Percentiles rank a stretch among this genome's conserved stretches.
Evolutionary conservation across 2,888 invertebrate species (phyloP).

Genomic region (Autographa pulchrina): DNA sequence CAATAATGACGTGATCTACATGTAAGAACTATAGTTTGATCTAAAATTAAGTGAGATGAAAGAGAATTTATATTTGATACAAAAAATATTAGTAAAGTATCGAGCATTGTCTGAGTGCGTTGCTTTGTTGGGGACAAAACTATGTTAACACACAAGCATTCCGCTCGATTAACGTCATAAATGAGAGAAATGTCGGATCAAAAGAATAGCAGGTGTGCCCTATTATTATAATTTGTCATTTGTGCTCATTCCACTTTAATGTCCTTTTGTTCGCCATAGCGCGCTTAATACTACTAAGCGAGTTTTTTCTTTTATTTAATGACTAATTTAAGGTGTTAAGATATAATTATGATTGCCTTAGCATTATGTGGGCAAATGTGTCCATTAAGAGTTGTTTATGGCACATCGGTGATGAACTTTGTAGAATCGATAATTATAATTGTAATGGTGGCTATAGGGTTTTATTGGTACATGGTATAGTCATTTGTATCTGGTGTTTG

Average conservation of each 20-base stretch:
- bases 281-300: slow-evolving; percentile 74
- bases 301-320: slow-evolving; percentile 64
- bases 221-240: slow-evolving; percentile 88
- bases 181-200: slow-evolving; percentile 89
- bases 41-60: slow-evolving; percentile 89
- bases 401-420: slow-evolving; percentile 42
- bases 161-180: slow-evolving; percentile 88
- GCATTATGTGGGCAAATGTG: slow-evolving; percentile 60
- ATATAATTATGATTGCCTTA: slow-evolving; percentile 57
- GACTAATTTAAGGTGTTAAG: slow-evolving; percentile 66
- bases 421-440: slow-evolving; percentile 48
- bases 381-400: slow-evolving; percentile 59
- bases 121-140: slow-evolving; percentile 84
- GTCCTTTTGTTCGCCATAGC: slow-evolving; percentile 73
- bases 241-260: slow-evolving; percentile 78
- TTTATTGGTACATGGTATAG: slow-evolving; percentile 29
- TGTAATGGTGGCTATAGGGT: slow-evolving; percentile 38
- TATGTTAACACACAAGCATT: slow-evolving; percentile 84
- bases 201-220: slow-evolving; percentile 89
- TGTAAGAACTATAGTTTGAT: slow-evolving; percentile 87
- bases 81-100: slow-evolving; percentile 86
- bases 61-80: slow-evolving; percentile 85
- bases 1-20: slow-evolving; percentile 87
- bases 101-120: slow-evolving; percentile 82
- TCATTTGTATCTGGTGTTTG: slow-evolving; percentile 35